Evolutionary conservation across 2,888 invertebrate genomes (phyloP).

Genomic region (Drosophila pseudotakahashii): DNA sequence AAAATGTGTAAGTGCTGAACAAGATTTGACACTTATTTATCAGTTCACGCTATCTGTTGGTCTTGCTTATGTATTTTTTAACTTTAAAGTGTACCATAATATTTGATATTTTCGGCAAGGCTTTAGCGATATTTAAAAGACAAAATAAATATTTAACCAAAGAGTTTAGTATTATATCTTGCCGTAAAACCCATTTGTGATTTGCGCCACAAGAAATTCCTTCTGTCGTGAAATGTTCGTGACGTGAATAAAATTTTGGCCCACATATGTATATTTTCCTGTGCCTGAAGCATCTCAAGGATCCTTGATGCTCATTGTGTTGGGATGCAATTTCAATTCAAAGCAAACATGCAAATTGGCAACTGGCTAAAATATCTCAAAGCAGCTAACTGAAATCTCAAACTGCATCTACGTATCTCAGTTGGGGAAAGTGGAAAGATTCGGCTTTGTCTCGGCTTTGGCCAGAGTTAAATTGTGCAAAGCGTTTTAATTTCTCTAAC

Average conservation of each 20-base stretch:
- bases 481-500: constrained; percentile 58
- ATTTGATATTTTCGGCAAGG: not conserved
- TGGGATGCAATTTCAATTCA: not conserved
- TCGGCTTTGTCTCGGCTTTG: not conserved
- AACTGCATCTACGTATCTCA: constrained; percentile 2
- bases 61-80: not conserved
- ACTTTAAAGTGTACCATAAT: not conserved
- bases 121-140: not conserved
- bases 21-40: constrained; percentile 2
- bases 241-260: not conserved
- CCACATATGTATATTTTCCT: not conserved
- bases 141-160: not conserved
- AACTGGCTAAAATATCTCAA: constrained; percentile 1
- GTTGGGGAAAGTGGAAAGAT: not conserved
- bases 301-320: not conserved
- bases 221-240: not conserved
- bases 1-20: not conserved
- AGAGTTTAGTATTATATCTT: not conserved
- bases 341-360: constrained; percentile 4
- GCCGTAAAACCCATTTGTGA: not conserved
- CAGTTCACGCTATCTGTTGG: not conserved
- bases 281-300: not conserved
- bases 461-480: constrained; percentile 54
- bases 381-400: constrained; percentile 12
- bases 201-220: not conserved